Conservation (phyloP, 1,140 invertebrate genomes). For the Temnothorax longispinosus region DNA sequence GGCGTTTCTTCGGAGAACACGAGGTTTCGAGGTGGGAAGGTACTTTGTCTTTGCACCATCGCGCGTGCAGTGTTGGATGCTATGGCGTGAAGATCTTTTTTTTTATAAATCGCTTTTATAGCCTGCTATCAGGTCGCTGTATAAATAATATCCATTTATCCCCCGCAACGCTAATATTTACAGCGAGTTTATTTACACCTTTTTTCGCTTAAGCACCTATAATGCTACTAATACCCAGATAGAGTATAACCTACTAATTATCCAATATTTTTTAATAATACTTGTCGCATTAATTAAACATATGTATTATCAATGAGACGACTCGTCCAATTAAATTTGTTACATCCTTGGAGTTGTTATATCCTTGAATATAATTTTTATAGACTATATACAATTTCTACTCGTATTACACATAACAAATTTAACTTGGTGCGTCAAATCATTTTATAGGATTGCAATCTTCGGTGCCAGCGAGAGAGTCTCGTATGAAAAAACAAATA, state of each 20-base stretch:
- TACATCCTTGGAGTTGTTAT: not conserved
- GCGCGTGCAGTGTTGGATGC: conserved; percentile 55
- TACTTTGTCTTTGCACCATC: conserved; percentile 58
- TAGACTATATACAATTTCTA: not conserved
- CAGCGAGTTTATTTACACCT: conserved; percentile 56
- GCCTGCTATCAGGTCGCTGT: conserved; percentile 50
- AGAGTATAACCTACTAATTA: conserved; percentile 48
- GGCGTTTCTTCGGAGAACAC: conserved; percentile 58
- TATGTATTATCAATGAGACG: not conserved
- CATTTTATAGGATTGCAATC: not conserved
- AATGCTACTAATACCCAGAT: conserved; percentile 31
- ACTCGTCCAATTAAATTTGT: conserved; percentile 1
- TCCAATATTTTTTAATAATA: conserved; percentile 55
- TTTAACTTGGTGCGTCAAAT: conserved; percentile 17
- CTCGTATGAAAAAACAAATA: conserved; percentile 7
- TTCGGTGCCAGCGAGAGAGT: not conserved
- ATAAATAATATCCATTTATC: conserved; percentile 61
- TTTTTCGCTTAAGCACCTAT: conserved; percentile 54
- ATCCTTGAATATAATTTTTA: not conserved
- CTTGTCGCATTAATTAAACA: conserved; percentile 14
- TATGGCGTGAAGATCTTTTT: conserved; percentile 47
- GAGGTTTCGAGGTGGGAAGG: conserved; percentile 58
- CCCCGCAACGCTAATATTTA: conserved; percentile 58
- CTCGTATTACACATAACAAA: not conserved
- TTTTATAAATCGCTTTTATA: conserved; percentile 63